Conservation (phyloP, 2,888 invertebrate genomes). For the Boloria selene region DNA sequence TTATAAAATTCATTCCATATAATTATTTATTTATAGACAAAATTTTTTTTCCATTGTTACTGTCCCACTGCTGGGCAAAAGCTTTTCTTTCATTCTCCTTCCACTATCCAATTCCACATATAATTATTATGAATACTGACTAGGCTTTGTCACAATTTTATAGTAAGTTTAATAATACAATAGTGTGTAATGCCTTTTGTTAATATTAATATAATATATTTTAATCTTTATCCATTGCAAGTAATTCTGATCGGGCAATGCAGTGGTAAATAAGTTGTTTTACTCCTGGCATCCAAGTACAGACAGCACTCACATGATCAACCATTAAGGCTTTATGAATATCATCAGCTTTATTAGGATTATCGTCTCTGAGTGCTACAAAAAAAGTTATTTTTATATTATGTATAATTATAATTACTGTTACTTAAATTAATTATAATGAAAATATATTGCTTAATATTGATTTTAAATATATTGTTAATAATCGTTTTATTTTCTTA, state of each 20-base stretch:
- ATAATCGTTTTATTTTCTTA: no score
- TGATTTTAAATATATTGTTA: no score
- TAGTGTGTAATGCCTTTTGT: neutral
- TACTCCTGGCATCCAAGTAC: constrained; percentile 84
- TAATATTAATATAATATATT: constrained; percentile 28
- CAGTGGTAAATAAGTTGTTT: constrained; percentile 82
- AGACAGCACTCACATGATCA: constrained; percentile 80
- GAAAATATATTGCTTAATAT: no score
- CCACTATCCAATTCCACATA: no score
- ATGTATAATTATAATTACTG: neutral
- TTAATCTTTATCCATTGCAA: constrained; percentile 69
- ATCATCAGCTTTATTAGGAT: constrained; percentile 78
- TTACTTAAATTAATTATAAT: neutral
- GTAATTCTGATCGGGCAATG: constrained; percentile 66
- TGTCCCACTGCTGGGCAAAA: no score
- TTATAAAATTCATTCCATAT: no score
- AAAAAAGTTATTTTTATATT: constrained; percentile 37
- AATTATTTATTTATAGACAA: no score
- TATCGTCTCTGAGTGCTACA: constrained; percentile 77
- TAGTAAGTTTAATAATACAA: constrained; percentile 3
- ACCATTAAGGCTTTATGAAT: constrained; percentile 83
- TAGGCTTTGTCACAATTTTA: constrained; percentile 7
- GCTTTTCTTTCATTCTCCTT: no score
- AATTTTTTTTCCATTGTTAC: no score
- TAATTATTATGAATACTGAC: neutral